These are phyloP conservation scores for Corythoichthys intestinalis DNA, from an alignment of 2,113 vertebrate species.

Conservation along the genomic window DNA sequence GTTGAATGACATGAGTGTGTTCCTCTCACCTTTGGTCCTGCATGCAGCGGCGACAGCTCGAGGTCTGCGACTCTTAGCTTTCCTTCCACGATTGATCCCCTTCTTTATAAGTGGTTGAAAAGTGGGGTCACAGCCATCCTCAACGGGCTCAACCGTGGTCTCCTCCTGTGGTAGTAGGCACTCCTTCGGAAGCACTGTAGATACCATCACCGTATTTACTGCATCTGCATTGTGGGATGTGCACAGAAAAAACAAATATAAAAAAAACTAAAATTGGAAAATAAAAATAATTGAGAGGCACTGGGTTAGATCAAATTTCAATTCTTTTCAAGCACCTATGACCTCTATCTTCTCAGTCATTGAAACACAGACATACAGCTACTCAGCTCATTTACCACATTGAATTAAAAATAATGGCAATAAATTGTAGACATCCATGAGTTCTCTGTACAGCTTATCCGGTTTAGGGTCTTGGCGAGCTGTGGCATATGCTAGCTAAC, in stretches of 20 bases:
- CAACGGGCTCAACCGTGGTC: constrained; percentile 34
- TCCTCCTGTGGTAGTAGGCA: constrained; percentile 55
- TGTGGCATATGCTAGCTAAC: background rate
- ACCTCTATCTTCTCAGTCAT: background rate
- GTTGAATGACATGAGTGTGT: too few relatives aligned
- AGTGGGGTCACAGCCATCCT: constrained; percentile 16
- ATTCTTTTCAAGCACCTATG: background rate
- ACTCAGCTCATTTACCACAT: background rate
- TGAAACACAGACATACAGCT: background rate
- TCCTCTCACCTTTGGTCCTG: constrained; percentile 72
- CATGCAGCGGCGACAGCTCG: constrained; percentile 48
- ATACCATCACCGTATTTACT: constrained; percentile 69
- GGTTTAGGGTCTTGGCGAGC: background rate
- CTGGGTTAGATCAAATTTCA: background rate
- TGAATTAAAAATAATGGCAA: background rate
- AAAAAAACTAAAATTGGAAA: background rate
- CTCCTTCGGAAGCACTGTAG: constrained; percentile 40
- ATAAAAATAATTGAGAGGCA: too few relatives aligned
- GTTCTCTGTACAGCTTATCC: background rate
- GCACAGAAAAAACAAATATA: background rate
- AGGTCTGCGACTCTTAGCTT: constrained; percentile 71
- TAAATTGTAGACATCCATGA: background rate
- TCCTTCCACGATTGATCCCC: constrained; percentile 77
- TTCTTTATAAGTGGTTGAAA: constrained; percentile 66
- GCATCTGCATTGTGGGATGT: constrained; percentile 79